phyloP scores from a whole-genome alignment of 2,113 vertebrate genomes.

The Machaerirhynchus nigripectus region DNA sequence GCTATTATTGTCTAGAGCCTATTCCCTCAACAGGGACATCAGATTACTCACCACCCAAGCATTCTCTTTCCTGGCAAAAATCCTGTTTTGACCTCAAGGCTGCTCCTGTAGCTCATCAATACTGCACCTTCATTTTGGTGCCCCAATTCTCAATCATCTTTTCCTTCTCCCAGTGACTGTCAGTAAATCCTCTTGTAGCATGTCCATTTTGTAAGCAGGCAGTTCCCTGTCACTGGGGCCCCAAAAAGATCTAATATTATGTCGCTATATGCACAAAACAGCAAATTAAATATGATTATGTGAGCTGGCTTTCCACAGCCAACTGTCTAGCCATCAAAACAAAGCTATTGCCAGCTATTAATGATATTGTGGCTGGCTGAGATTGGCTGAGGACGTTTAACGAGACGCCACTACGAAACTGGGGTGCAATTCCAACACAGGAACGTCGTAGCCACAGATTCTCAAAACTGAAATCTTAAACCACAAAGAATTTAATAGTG shows the following conservation, averaged over 20 bases:
- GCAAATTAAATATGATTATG: not conserved
- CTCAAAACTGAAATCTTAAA: not conserved
- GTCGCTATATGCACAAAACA: not conserved
- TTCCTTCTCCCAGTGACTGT: not conserved
- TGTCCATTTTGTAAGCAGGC: not conserved
- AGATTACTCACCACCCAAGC: not conserved
- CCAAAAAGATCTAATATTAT: not conserved
- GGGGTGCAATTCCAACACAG: not conserved
- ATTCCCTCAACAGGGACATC: not conserved
- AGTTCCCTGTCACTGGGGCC: not conserved
- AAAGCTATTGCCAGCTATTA: not conserved
- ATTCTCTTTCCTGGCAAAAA: not conserved
- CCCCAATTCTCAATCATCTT: not conserved
- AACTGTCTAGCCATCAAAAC: not conserved
- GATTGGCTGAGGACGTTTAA: not conserved
- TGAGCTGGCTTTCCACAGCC: not conserved
- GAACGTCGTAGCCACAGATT: not conserved
- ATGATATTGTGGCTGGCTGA: not conserved
- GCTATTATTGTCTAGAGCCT: not conserved
- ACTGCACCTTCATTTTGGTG: not conserved
- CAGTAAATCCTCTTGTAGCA: not conserved
- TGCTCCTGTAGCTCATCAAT: not conserved
- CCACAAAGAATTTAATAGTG: not conserved
- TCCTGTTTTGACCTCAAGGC: not conserved
- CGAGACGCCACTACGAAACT: accelerated